Conservation (phyloP, 2,113 vertebrate genomes). For the Thunnus maccoyii region DNA sequence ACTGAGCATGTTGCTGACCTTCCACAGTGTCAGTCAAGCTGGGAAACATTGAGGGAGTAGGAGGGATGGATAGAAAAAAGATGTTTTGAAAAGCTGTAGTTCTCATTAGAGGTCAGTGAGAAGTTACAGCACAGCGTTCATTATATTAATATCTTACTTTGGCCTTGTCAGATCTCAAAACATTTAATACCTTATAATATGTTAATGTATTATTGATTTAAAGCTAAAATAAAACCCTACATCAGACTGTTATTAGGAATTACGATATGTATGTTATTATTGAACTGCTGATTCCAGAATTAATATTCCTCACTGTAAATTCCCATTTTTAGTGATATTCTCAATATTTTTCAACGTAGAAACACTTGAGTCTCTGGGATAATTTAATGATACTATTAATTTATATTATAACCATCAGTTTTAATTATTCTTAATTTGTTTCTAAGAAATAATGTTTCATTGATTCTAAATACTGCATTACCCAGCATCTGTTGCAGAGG, state of each 20-base stretch:
- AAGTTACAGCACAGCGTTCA: background rate
- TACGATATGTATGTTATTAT: background rate
- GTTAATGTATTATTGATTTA: too few relatives aligned
- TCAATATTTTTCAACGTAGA: too few relatives aligned
- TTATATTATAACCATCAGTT: background rate
- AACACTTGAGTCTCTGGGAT: background rate
- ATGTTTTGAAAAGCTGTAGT: constrained; percentile 24
- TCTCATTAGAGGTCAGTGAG: constrained; percentile 21
- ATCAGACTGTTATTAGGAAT: background rate
- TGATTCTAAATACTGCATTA: too few relatives aligned
- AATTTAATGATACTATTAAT: background rate
- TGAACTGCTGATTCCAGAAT: background rate
- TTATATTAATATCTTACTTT: constrained; percentile 10
- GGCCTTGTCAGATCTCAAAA: background rate
- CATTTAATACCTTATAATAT: too few relatives aligned
- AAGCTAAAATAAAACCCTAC: background rate
- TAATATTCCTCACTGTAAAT: background rate
- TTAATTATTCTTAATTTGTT: background rate
- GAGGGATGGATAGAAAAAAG: constrained; percentile 27
- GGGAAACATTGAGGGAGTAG: constrained; percentile 36
- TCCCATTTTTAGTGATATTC: background rate
- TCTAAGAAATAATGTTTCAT: background rate
- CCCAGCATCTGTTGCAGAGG: too few relatives aligned
- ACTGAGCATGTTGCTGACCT: constrained; percentile 50
- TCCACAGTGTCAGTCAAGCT: constrained; percentile 53